A percentile compares a stretch with the other conserved stretches of the same genome.
These are phyloP conservation scores for Amblyornis subalaris DNA, from an alignment of 2,113 vertebrate species.

Conservation along the genomic window DNA sequence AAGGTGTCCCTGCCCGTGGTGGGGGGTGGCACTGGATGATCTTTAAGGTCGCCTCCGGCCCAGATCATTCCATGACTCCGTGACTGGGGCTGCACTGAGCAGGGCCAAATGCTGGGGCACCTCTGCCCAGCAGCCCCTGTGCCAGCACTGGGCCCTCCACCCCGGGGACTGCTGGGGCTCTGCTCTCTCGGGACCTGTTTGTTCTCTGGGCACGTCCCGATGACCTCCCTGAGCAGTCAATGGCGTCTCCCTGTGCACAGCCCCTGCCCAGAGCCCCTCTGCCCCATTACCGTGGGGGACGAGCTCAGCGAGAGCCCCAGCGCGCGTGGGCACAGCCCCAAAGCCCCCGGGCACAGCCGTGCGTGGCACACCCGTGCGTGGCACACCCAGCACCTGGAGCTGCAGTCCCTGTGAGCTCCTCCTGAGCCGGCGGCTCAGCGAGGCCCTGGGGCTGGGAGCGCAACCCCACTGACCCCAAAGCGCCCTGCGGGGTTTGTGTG, in stretches of 20 bases:
- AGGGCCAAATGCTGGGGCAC: not conserved
- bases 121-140: not conserved
- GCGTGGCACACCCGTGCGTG: rapidly evolving
- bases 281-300: rapidly evolving
- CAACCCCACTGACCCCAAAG: not conserved
- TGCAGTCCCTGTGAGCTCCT: not conserved
- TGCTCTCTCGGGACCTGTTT: not conserved
- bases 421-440: not conserved
- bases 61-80: not conserved
- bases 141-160: not conserved
- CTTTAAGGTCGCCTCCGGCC: not conserved
- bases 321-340: not conserved
- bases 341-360: not conserved
- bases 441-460: not conserved
- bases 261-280: not conserved
- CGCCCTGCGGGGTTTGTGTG: rapidly evolving
- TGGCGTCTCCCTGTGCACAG: not conserved
- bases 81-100: not conserved
- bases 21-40: rapidly evolving
- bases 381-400: not conserved
- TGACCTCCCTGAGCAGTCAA: not conserved
- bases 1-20: not conserved
- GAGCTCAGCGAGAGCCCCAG: not conserved
- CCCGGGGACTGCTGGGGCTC: not conserved
- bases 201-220: not conserved